These are phyloP conservation scores for Neodiprion virginianus DNA, from an alignment of 1,140 invertebrate genomes.

Conservation along the genomic window DNA sequence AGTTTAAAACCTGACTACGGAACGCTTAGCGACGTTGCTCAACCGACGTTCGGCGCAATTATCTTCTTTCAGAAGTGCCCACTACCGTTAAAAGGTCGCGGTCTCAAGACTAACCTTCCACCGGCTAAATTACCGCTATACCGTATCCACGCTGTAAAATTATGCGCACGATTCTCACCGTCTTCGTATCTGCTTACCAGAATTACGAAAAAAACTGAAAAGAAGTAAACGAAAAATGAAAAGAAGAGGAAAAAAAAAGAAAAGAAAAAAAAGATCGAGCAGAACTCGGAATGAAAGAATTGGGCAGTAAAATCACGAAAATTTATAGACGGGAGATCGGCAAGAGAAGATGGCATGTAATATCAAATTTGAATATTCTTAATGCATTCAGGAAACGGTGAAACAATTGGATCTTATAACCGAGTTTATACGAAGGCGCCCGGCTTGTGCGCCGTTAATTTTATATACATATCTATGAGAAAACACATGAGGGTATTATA, in stretches of 20 bases:
- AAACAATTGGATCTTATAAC: not conserved
- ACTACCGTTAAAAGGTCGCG: constrained; percentile 5
- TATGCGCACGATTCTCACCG: not conserved
- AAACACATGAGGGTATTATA: no score
- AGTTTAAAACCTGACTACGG: constrained; percentile 42
- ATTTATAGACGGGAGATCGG: not conserved
- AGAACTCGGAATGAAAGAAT: not conserved
- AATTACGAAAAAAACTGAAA: no score
- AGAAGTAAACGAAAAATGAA: no score
- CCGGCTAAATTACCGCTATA: not conserved
- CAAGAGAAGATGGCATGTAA: not conserved
- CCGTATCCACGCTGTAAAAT: not conserved
- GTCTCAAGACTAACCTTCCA: not conserved
- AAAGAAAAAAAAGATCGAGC: not conserved
- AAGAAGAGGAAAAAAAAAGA: not conserved
- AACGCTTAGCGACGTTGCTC: constrained; percentile 8
- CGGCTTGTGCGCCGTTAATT: no score
- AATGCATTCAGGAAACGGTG: not conserved
- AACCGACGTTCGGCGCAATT: constrained; percentile 2
- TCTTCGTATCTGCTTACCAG: no score
- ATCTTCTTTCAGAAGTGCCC: not conserved
- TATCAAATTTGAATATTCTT: constrained; percentile 3
- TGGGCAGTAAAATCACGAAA: not conserved
- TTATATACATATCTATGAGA: no score
- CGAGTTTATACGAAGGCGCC: no score